Evolutionary conservation across 2,888 invertebrate genomes (phyloP).

Genomic region (Coenonympha arcania): DNA sequence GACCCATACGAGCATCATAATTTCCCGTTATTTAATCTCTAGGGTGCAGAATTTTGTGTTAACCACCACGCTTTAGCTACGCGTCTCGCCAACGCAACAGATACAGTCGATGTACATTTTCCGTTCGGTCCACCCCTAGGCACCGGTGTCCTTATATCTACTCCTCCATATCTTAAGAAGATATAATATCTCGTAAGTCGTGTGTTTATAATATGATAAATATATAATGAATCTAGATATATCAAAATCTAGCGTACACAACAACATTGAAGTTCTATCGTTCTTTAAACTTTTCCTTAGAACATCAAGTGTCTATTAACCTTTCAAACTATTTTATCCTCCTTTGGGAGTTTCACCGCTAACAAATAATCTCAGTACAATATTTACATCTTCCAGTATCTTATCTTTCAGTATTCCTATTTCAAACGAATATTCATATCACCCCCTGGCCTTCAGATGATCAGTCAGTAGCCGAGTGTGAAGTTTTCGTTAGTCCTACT

Average conservation of each 20-base stretch:
- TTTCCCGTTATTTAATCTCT: constrained; percentile 59
- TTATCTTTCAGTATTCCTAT: constrained; percentile 19
- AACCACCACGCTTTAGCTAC: constrained; percentile 66
- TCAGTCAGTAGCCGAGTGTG: constrained; percentile 22
- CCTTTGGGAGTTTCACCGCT: not conserved
- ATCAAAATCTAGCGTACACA: too few species aligned
- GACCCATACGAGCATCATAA: constrained; percentile 55
- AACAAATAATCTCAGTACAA: not conserved
- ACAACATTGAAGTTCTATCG: too few species aligned
- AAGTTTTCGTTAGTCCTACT: constrained; percentile 43
- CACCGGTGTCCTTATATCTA: constrained; percentile 51
- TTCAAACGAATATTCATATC: constrained; percentile 8
- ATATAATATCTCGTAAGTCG: constrained; percentile 57
- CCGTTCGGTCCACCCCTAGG: constrained; percentile 45
- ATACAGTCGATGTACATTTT: constrained; percentile 12
- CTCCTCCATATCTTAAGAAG: constrained; percentile 66
- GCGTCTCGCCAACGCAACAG: constrained; percentile 54
- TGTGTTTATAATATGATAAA: constrained; percentile 56
- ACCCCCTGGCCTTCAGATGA: constrained; percentile 14
- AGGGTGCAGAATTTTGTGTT: constrained; percentile 70
- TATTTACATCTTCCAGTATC: constrained; percentile 5
- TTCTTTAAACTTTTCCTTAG: not conserved
- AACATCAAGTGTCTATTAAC: not conserved
- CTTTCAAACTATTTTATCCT: not conserved
- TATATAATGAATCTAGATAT: too few species aligned